Base-by-base conservation (phyloP, 2,888 invertebrate genomes). In the Euzophera pinguis region DNA sequence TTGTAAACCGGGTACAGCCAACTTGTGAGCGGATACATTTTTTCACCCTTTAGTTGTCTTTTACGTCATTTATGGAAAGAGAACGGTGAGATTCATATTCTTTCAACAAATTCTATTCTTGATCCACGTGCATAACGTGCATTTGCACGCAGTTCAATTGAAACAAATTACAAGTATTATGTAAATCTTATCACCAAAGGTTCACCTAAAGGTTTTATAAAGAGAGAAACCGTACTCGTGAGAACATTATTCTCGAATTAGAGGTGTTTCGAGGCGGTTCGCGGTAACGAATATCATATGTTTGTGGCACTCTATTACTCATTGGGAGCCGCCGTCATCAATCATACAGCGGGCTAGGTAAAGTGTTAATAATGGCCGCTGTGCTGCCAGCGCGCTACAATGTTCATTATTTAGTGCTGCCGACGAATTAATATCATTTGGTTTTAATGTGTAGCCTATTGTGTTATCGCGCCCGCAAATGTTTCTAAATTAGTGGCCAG, bases 311-410 rank as follows among this genome's bases (percentile, higher is more conserved):
- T 75, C 83, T 81, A 86, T 87, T 83, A 82, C 75, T 89, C 86
- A 87, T 77, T 71, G 75, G 72, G 69, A 69, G 63, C 66, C 63
- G 63, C 52, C 52, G 67, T 81, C 86, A 89, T 89, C 87, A 85
- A 87, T 87, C 87, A 86, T 82, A 56, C 64, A 55, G 57, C 60
- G 63, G 9, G 64, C 67, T 69, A 72, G 69, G 78, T 81, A 82
- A 84, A 85, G 84, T 85, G 87, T 83, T 87, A 84, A 83, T 85
- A 85, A 85, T 83, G 74, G 80, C 73, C 74, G 71, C 32, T 3
- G 69, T 62, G 71, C 71, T 73, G 74, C 39, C 27, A n/a, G 13
- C 10, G 34, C 27, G 17, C 78, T 77, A 50, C 45, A 83, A 81
- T 84, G 82, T 84, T 73, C 71, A 69, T 63, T 61, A 65, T 74